phyloP scores from a whole-genome alignment of 2,113 vertebrate genomes.

The Rostratula benghalensis region DNA sequence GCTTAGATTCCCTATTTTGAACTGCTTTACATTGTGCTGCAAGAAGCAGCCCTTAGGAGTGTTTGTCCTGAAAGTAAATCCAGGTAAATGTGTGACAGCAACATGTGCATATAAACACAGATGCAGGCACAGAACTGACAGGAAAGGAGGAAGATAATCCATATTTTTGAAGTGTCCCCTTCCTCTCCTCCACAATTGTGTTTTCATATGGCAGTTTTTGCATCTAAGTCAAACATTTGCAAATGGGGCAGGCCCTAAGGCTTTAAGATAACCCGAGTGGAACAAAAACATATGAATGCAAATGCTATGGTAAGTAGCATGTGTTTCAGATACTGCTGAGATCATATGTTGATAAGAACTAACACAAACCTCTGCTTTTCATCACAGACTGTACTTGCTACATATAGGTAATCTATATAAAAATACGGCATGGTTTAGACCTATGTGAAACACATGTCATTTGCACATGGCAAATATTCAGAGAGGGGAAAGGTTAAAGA shows the following conservation, averaged over 20 bases:
- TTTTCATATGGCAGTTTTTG: constrained; percentile 11
- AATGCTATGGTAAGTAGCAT: constrained; percentile 37
- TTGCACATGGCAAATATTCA: background rate
- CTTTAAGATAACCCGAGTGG: constrained; percentile 32
- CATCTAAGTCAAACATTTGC: constrained; percentile 48
- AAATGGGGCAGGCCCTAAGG: constrained; percentile 33
- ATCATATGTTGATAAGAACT: constrained; percentile 19
- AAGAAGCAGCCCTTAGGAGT: background rate
- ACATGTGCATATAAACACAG: background rate
- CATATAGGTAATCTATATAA: background rate
- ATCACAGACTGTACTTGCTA: background rate
- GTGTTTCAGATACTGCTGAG: constrained; percentile 45
- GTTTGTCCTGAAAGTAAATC: background rate
- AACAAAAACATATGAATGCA: constrained; percentile 53
- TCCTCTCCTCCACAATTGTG: background rate
- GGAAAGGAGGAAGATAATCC: background rate
- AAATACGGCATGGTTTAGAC: background rate
- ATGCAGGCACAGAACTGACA: background rate
- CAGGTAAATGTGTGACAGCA: background rate
- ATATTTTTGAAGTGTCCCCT: background rate
- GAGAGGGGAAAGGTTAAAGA: background rate
- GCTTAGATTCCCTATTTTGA: background rate
- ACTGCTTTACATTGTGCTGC: background rate
- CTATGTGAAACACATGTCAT: background rate
- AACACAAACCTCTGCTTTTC: constrained; percentile 41